phyloP scores from a whole-genome alignment of 2,888 invertebrate genomes.

The Eumerus sabulonum region DNA sequence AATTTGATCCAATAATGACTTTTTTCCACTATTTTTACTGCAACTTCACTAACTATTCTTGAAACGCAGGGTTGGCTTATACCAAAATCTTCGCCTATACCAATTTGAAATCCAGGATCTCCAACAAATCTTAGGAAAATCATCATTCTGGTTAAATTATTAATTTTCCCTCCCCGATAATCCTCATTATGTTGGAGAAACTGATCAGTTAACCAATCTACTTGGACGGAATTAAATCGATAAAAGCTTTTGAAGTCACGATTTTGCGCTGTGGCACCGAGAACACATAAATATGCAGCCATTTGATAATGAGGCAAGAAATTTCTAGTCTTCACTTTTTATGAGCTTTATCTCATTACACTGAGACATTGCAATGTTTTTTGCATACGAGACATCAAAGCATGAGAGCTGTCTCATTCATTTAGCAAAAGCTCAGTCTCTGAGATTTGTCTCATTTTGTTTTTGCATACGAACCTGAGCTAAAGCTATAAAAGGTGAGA shows the following conservation, averaged over 20 bases:
- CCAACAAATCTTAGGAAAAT: slow-evolving; percentile 3
- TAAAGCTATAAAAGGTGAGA: too few species aligned
- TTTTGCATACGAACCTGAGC: too few species aligned
- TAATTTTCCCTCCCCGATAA: slow-evolving; percentile 11
- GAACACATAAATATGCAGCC: slow-evolving; percentile 4
- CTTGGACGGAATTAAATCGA: slow-evolving; percentile 6
- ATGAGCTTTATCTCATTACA: too few species aligned
- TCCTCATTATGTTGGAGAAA: slow-evolving; percentile 15
- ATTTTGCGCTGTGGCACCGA: slow-evolving; percentile 5
- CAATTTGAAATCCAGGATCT: slow-evolving; percentile 7
- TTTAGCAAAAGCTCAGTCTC: too few species aligned
- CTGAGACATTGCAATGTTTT: too few species aligned
- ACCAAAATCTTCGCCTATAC: slow-evolving; percentile 2
- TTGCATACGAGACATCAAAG: too few species aligned
- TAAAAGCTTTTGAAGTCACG: neutral
- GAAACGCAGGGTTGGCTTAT: slow-evolving; percentile 1
- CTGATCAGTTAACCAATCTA: too few species aligned
- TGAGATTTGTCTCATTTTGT: too few species aligned
- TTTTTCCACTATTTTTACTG: slow-evolving; percentile 6
- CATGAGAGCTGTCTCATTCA: too few species aligned
- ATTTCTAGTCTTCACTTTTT: slow-evolving; percentile 15
- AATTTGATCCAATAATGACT: too few species aligned
- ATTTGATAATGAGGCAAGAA: slow-evolving; percentile 8
- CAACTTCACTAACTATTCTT: neutral
- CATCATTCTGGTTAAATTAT: slow-evolving; percentile 11